Conservation (phyloP, 2,888 invertebrate species). For the Sisyra terminalis region DNA sequence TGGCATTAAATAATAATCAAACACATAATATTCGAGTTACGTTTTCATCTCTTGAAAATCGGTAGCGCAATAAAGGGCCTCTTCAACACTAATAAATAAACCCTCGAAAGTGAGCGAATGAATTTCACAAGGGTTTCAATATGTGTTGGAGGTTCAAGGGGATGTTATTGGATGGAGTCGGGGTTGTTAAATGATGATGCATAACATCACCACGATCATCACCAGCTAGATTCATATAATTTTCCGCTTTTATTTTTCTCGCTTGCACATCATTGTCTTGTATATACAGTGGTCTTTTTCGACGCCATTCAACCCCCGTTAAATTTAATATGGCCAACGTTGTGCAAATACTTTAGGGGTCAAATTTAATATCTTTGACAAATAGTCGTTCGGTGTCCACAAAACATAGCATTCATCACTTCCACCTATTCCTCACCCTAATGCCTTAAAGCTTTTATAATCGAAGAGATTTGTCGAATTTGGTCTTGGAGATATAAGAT, state of each 20-base stretch:
- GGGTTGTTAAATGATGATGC: background rate
- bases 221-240: background rate
- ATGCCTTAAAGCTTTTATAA: too few relatives aligned
- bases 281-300: background rate
- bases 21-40: too few relatives aligned
- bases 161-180: too few relatives aligned
- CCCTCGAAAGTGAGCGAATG: background rate
- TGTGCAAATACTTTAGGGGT: conserved; percentile 3
- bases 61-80: conserved; percentile 7
- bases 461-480: too few relatives aligned
- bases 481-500: too few relatives aligned
- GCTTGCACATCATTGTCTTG: background rate
- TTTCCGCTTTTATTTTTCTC: too few relatives aligned
- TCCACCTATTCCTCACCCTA: too few relatives aligned
- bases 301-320: background rate
- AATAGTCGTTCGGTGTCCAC: conserved; percentile 3
- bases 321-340: too few relatives aligned
- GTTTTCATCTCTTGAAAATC: too few relatives aligned
- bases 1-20: too few relatives aligned
- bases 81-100: conserved; percentile 8
- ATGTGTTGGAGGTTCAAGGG: too few relatives aligned
- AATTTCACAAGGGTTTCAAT: background rate
- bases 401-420: too few relatives aligned
- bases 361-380: conserved; percentile 9
- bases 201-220: background rate